A percentile compares a stretch with the other conserved stretches of the same genome.
phyloP scores from a whole-genome alignment of 1,140 invertebrate genomes.

The Rhagoletis zephyria region DNA sequence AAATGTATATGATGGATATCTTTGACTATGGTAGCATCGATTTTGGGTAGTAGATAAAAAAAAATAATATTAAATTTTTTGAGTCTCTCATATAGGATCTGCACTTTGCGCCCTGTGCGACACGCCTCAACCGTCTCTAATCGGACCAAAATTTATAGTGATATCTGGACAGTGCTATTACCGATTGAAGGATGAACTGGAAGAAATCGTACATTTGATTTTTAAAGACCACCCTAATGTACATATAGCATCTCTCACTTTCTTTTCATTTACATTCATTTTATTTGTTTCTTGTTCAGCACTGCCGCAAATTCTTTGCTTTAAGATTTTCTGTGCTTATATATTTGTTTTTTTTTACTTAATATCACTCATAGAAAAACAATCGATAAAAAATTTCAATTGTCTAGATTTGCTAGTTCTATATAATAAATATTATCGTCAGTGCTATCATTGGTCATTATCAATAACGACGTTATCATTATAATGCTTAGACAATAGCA shows the following conservation, averaged over 20 bases:
- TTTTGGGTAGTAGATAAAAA: too few relatives aligned
- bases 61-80: too few relatives aligned
- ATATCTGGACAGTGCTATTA: too few relatives aligned
- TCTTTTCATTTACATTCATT: not conserved
- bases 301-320: not conserved
- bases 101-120: too few relatives aligned
- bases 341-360: not conserved
- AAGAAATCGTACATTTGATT: too few relatives aligned
- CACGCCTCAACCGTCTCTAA: too few relatives aligned
- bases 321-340: not conserved
- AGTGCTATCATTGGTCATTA: constrained; percentile 1
- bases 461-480: constrained; percentile 27
- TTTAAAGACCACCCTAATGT: too few relatives aligned
- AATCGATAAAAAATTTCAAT: constrained; percentile 7
- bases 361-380: constrained; percentile 48
- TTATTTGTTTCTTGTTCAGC: not conserved
- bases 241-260: not conserved
- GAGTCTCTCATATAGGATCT: too few relatives aligned
- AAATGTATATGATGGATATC: too few relatives aligned
- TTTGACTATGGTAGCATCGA: too few relatives aligned
- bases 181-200: too few relatives aligned
- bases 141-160: too few relatives aligned
- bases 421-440: constrained; percentile 40
- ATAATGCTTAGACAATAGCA: constrained; percentile 15
- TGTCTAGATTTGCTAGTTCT: not conserved